These are phyloP conservation scores for Campylorhamphus procurvoides DNA, from an alignment of 2,113 vertebrate species.

Conservation along the genomic window DNA sequence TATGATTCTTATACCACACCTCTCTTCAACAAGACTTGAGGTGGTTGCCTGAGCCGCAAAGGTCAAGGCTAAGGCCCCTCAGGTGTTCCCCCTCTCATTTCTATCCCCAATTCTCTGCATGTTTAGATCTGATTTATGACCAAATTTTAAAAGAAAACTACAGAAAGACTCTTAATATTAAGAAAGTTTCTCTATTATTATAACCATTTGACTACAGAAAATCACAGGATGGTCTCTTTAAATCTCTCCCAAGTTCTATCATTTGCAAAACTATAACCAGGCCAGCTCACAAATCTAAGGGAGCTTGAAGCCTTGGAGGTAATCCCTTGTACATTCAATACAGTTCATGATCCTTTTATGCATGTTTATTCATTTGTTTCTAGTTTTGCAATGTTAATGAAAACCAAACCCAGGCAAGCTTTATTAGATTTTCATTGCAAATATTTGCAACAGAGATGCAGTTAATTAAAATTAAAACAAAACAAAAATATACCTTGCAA, in stretches of 20 bases:
- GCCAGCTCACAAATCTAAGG: background rate
- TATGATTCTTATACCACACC: background rate
- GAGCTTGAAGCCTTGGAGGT: background rate
- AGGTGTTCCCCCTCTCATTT: background rate
- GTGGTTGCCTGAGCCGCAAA: background rate
- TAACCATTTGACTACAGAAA: background rate
- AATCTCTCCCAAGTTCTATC: background rate
- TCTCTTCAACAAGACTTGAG: background rate
- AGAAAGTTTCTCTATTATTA: background rate
- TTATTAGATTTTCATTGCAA: constrained; percentile 56
- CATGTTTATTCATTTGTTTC: constrained; percentile 51
- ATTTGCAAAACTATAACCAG: background rate
- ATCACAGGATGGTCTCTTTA: background rate
- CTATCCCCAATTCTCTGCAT: background rate
- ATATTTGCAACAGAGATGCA: constrained; percentile 28
- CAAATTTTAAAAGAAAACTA: background rate
- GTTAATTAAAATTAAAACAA: constrained; percentile 40
- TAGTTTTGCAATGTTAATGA: constrained; percentile 49
- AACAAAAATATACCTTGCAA: background rate
- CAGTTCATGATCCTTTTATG: constrained; percentile 15
- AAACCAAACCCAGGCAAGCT: constrained; percentile 26
- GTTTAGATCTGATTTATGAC: background rate
- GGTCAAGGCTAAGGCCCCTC: background rate
- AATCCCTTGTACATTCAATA: constrained; percentile 12
- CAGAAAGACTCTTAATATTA: background rate